Evolutionary conservation across 2,113 vertebrate species (phyloP).

Genomic region (Hemibagrus wyckioides): DNA sequence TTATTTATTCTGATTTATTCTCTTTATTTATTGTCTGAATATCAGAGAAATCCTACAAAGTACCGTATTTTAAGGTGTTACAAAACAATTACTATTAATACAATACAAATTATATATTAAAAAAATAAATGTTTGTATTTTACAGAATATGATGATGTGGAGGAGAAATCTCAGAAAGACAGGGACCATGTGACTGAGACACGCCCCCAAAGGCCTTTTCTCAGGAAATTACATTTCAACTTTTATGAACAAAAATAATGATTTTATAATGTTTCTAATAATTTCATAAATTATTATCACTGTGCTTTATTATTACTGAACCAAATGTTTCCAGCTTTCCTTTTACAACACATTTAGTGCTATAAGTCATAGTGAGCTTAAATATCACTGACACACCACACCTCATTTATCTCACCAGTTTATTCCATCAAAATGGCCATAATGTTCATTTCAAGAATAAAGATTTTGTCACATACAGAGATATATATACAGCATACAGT

Average conservation of each 20-base stretch:
- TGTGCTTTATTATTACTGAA: neutral
- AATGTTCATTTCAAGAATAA: too few relatives aligned
- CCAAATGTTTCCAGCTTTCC: too few relatives aligned
- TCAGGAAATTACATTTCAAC: neutral
- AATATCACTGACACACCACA: too few relatives aligned
- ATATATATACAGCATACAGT: too few relatives aligned
- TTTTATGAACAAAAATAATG: neutral
- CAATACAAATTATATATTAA: neutral
- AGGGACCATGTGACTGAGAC: constrained; percentile 16
- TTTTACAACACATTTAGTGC: too few relatives aligned
- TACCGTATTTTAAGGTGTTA: neutral
- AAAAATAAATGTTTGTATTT: neutral
- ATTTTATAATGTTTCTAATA: neutral
- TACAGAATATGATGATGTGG: constrained; percentile 7
- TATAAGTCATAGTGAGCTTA: too few relatives aligned
- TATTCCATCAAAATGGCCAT: too few relatives aligned
- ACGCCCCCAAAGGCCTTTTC: neutral
- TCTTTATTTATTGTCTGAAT: neutral
- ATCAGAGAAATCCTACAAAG: neutral
- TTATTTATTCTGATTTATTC: neutral
- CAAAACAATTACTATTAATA: neutral
- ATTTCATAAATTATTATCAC: neutral
- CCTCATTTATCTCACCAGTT: too few relatives aligned
- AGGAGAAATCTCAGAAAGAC: constrained; percentile 3
- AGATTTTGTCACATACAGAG: too few relatives aligned